Base-by-base conservation (phyloP, 2,797 vertebrate species). In the Gephyroberyx darwinii region DNA sequence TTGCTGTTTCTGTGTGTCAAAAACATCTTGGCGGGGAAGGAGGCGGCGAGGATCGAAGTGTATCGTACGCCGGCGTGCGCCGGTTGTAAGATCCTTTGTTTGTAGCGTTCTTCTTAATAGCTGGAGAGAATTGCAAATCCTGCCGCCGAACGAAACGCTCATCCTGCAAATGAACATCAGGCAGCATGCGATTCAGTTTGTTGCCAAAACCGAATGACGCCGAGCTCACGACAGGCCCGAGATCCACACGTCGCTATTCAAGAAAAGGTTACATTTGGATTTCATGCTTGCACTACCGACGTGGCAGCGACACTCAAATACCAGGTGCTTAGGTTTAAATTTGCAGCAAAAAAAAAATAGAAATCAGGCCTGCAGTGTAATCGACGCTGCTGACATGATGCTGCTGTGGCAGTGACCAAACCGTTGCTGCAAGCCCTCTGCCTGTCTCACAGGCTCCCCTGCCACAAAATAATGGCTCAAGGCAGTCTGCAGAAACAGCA, bases 1-100 rank as follows among this genome's bases (percentile, higher is more conserved):
- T 74, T 8, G 37, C 30, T 65, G 74, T 61, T 53, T 71, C 4
- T 82, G 51, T 70, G 59, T 69, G 59, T 75, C 62, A 20, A 65
- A 17, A 64, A 57, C 64, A 41, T 67, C 51, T 10, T 20, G 8
- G 53, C 52, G 4, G 43, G 20, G 5, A 35, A 30, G 71, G 35
- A 26, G 53, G 65, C 19, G n/a, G 75, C 26, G 58, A 4, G 8
- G 1, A 37, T 39, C 20, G 60, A 19, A 47, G 30, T 37, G 48
- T 1, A 10, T 12, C 37, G 66, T 39, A 1, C 52, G 62, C 41
- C 68, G n/a, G 39, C 12, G 39, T 10, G 12, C 8, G 8, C 39
- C 4, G 39, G 39, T 14, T 41, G 39, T 2, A 41, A 41, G 39
- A 41, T 10, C 39, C 39, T 35, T 50, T 57, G 17, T 62, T 54